phyloP scores from a whole-genome alignment of 2,113 vertebrate genomes.

The Rostratula benghalensis region DNA sequence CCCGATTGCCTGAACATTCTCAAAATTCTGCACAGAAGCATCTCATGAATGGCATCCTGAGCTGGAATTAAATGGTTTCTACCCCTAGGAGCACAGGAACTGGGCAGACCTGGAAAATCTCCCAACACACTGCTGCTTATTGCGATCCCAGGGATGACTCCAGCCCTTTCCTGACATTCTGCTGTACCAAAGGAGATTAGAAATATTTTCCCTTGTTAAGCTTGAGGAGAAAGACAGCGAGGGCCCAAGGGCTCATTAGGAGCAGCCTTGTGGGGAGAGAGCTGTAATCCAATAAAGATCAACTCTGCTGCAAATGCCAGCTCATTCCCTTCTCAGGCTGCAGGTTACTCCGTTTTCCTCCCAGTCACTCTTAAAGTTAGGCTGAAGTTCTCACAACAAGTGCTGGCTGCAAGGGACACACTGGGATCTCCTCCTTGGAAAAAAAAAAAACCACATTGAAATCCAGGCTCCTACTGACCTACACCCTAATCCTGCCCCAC shows the following conservation, averaged over 20 bases:
- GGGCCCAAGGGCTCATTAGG: conserved; percentile 4
- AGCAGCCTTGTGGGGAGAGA: neutral
- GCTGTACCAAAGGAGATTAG: neutral
- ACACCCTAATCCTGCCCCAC: neutral
- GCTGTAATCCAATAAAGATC: conserved; percentile 19
- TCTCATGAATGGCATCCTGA: fast-evolving
- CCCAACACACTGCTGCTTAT: neutral
- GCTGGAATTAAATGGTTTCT: neutral
- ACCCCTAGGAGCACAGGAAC: neutral
- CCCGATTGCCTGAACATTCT: neutral
- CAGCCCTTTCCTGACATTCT: neutral
- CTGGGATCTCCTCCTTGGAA: neutral
- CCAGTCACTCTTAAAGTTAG: neutral
- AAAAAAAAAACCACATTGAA: neutral
- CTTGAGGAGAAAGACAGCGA: neutral
- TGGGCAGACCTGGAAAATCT: neutral
- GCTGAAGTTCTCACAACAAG: neutral
- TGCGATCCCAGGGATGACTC: neutral
- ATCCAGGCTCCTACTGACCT: neutral
- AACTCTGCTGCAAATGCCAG: neutral
- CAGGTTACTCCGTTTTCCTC: neutral
- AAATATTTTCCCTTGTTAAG: neutral
- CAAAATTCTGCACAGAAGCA: neutral
- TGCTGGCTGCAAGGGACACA: neutral
- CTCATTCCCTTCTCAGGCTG: neutral